A percentile compares a stretch with the other conserved stretches of the same genome.
Evolutionary conservation across 2,797 vertebrate genomes (phyloP).

Genomic region (Rhinogobio ventralis): DNA sequence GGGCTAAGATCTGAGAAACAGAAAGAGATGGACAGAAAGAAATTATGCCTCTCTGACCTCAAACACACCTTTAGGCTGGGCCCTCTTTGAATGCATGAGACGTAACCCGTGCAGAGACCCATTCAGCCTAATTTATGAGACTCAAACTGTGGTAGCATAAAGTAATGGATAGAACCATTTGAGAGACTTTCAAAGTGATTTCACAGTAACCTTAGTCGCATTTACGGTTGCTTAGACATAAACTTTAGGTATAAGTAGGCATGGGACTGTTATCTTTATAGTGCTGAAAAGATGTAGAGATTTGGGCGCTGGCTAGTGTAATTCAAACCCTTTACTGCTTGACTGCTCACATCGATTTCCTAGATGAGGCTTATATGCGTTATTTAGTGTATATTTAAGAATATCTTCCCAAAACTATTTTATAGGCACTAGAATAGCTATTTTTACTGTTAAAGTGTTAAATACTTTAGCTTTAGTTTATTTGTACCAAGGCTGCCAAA

Average conservation of each 20-base stretch:
- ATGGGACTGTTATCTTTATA: constrained; percentile 57
- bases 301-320: constrained; percentile 39
- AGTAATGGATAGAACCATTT: constrained; percentile 37
- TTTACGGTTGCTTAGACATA: constrained; percentile 53
- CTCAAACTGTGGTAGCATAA: not conserved
- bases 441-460: not conserved
- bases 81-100: constrained; percentile 3
- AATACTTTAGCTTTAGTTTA: not conserved
- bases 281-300: constrained; percentile 49
- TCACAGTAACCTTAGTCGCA: constrained; percentile 45
- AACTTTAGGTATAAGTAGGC: constrained; percentile 38
- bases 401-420: not conserved
- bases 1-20: constrained; percentile 33
- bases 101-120: not conserved
- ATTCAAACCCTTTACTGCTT: constrained; percentile 50
- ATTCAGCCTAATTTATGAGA: constrained; percentile 7
- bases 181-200: constrained; percentile 47
- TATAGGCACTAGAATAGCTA: not conserved
- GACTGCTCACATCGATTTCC: constrained; percentile 19
- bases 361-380: constrained; percentile 8
- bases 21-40: constrained; percentile 32
- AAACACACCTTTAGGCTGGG: constrained; percentile 4
- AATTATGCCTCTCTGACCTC: constrained; percentile 32
- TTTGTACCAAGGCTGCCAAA: not conserved
- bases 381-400: not conserved